Evolutionary conservation across 2,888 invertebrate species (phyloP).

Genomic region (Parasteatoda lunata): DNA sequence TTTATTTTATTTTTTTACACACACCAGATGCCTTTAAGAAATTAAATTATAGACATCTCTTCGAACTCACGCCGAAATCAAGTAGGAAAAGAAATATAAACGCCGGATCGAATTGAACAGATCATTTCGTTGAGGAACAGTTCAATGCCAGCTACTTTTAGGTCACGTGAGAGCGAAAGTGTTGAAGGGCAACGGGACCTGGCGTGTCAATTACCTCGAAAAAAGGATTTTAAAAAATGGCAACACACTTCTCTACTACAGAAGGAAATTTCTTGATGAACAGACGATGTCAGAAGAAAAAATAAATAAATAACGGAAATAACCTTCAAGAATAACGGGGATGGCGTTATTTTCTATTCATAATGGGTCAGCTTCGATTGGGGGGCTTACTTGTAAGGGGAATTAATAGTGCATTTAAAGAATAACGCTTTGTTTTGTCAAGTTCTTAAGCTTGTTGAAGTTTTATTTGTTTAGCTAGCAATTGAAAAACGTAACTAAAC

Average conservation of each 20-base stretch:
- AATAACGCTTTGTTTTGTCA: constrained; percentile 57
- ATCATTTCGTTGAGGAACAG: neutral
- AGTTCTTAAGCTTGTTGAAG: constrained; percentile 9
- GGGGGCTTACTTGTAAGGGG: constrained; percentile 8
- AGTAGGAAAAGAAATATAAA: neutral
- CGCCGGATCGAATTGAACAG: neutral
- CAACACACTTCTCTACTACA: constrained; percentile 21
- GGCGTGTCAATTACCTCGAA: constrained; percentile 45
- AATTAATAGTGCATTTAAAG: constrained; percentile 12
- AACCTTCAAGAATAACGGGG: constrained; percentile 47
- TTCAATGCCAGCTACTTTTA: constrained; percentile 35
- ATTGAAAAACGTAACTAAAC: neutral
- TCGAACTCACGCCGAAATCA: neutral
- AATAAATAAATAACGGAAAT: constrained; percentile 50
- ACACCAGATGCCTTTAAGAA: neutral
- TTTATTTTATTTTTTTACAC: too few relatives aligned
- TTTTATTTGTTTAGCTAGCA: neutral
- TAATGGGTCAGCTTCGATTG: constrained; percentile 38
- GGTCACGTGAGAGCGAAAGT: constrained; percentile 25
- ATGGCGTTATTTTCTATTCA: constrained; percentile 7
- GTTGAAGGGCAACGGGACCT: constrained; percentile 38
- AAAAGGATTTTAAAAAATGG: neutral
- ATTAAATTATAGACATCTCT: neutral
- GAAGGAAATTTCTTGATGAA: constrained; percentile 16
- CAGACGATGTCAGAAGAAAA: constrained; percentile 29